Base-by-base conservation (phyloP, 2,797 vertebrate species). In the Gephyroberyx darwinii region DNA sequence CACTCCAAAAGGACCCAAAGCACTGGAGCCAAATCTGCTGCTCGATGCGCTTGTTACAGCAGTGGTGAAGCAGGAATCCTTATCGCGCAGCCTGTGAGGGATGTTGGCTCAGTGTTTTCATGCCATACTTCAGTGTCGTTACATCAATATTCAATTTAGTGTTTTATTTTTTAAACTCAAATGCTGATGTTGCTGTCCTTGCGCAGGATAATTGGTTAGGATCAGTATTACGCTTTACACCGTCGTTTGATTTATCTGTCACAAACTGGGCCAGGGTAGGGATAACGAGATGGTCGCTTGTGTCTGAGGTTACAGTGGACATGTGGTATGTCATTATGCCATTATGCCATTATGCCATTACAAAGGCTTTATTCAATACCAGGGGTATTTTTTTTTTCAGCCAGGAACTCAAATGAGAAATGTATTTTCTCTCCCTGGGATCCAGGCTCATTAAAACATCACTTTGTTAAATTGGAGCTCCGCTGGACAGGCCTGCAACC, bases 391-490 rank as follows among this genome's bases (percentile, higher is more conserved):
- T 31, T 72, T 57, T 65, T 64, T 63, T 78, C 17, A 68, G 35
- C 26, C 4, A 59, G 33, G 48, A 69, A 52, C 63, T 80, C 68
- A 78, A 65, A 88, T 76, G 74, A 82, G 69, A 82, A 81, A 50
- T 67, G 60, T 45, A 58, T 76, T 62, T 62, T 75, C 71, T 61
- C 54, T 90, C 62, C 66, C 80, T 77, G 69, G 65, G 76, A 86
- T 81, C 58, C 56, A 55, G 63, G 57, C 78, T 89, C 85, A 84
- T 89, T 89, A 90, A 87, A 85, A 81, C 77, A 83, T 86, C 74
- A 80, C 81, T 82, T 82, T 59, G 84, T 80, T 78, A 83, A 82
- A 82, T 52, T 71, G 65, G 64, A 75, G 64, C 69, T 72, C 60
- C 77, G 76, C 61, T 77, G 78, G 81, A 74, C 82, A 77, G 68